Conservation (phyloP, 2,888 invertebrate genomes). For the Panopea generosa region DNA sequence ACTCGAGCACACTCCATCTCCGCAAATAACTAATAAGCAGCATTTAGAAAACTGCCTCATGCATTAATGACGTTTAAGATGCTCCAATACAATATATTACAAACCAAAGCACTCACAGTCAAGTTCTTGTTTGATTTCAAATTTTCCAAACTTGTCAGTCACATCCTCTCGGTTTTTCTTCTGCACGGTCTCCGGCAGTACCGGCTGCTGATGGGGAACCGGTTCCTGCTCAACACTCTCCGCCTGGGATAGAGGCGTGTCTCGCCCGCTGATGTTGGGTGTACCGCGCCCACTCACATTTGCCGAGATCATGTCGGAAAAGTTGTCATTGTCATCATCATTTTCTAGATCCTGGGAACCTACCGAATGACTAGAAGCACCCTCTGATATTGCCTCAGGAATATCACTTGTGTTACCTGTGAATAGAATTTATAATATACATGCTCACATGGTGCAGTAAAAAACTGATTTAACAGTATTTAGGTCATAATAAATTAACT, state of each 20-base stretch:
- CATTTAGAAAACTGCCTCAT: no score
- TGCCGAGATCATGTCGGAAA: constrained; percentile 98
- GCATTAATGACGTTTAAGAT: no score
- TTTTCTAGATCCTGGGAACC: constrained; percentile 91
- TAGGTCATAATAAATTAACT: no score
- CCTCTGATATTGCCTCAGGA: constrained; percentile 97
- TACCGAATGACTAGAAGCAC: constrained; percentile 97
- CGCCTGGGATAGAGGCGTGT: constrained; percentile 97
- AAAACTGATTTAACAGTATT: no score
- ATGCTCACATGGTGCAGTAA: no score
- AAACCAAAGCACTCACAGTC: constrained; percentile 79
- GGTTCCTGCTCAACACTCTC: constrained; percentile 78
- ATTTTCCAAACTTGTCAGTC: constrained; percentile 99
- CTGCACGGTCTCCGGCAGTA: constrained; percentile 85
- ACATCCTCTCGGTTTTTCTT: constrained; percentile 97
- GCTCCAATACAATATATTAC: no score
- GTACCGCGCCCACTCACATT: constrained; percentile 93
- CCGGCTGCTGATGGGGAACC: constrained; percentile 71
- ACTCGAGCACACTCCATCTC: no score
- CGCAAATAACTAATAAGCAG: no score
- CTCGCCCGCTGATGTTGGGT: constrained; percentile 87
- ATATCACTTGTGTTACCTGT: constrained; percentile 95
- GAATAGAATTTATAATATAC: no score
- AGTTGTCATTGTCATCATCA: constrained; percentile 91
- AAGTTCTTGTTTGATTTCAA: constrained; percentile 90